Evolutionary conservation across 2,113 vertebrate species (phyloP), one percentile per base, ranked within the genome.

Genomic region (Colistium nudipinnis): DNA sequence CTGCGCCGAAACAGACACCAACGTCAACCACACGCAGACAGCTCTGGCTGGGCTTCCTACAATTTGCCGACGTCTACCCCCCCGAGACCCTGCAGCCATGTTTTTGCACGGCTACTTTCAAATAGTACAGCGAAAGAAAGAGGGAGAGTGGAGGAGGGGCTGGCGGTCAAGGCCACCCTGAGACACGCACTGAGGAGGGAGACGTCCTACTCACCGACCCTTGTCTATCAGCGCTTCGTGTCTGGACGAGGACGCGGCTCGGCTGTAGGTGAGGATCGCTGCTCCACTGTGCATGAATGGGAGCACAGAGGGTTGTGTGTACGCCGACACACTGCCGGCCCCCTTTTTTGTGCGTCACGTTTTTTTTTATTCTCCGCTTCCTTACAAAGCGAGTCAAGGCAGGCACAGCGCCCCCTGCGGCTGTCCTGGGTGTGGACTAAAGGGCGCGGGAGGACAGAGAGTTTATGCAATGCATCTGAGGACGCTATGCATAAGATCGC

Each of bases 231-330:
- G 65, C 36, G 66, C 25, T 76, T 41, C 43, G 54, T 25, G 54
- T n/a, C 51, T 24, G 10, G 41, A 13, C 4, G 65, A 45, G 44
- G 76, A 62, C 44, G 77, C 39, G 65, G 35, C 70, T 10, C 63
- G 25, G 56, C 43, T 36, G 54, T 61, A 59, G 24, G 31, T 17
- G 47, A 5, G 1, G 28, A 54, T 41, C 62, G 71, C 64, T 62
- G 31, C 17, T 4, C 55, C 62, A 25, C 69, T 20, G 25, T 13
- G 64, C 48, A 88, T 90, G 88, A 91, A 91, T 91, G 89, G 28
- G 45, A 72, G 63, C 22, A 48, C 47, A 67, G 62, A 65, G n/a
- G n/a, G 70, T 63, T 63, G 68, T 61, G 69, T 74, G 30, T 4
- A 62, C 55, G 60, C 45, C 60, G 71, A 22, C 47, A 51, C 16